These are phyloP conservation scores for Leistus spinibarbis DNA, from an alignment of 2,888 invertebrate genomes.

Conservation along the genomic window DNA sequence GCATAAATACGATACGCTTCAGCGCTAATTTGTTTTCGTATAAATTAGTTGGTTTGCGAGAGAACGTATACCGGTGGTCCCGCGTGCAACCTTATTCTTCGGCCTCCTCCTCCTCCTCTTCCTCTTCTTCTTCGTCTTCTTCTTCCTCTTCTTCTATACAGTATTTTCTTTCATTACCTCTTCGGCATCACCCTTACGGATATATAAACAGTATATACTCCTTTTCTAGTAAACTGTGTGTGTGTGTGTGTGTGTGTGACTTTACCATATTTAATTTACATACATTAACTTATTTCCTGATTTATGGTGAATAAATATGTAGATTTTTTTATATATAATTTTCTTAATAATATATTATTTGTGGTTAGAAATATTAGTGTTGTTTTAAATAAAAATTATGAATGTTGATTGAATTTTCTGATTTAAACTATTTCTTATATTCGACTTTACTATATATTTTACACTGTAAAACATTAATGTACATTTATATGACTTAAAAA, in stretches of 20 bases:
- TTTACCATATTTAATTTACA: slow-evolving; percentile 35
- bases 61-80: slow-evolving; percentile 31
- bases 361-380: too few species aligned
- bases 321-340: slow-evolving; percentile 23
- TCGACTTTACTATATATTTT: too few species aligned
- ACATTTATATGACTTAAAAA: too few species aligned
- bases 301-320: slow-evolving; percentile 36
- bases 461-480: too few species aligned
- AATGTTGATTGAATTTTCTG: too few species aligned
- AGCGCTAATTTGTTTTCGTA: slow-evolving; percentile 36
- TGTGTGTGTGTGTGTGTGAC: slow-evolving; percentile 19
- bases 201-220: neutral
- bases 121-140: neutral
- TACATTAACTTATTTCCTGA: slow-evolving; percentile 38
- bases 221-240: neutral
- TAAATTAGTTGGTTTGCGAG: slow-evolving; percentile 27
- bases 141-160: neutral
- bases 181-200: neutral
- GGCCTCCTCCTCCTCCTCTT: neutral
- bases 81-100: too few species aligned
- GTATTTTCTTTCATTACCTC: neutral
- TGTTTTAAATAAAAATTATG: too few species aligned
- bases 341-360: too few species aligned
- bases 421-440: too few species aligned
- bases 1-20: slow-evolving; percentile 39